These are phyloP conservation scores for Argya squamiceps DNA, from an alignment of 2,797 vertebrate species.

Conservation along the genomic window DNA sequence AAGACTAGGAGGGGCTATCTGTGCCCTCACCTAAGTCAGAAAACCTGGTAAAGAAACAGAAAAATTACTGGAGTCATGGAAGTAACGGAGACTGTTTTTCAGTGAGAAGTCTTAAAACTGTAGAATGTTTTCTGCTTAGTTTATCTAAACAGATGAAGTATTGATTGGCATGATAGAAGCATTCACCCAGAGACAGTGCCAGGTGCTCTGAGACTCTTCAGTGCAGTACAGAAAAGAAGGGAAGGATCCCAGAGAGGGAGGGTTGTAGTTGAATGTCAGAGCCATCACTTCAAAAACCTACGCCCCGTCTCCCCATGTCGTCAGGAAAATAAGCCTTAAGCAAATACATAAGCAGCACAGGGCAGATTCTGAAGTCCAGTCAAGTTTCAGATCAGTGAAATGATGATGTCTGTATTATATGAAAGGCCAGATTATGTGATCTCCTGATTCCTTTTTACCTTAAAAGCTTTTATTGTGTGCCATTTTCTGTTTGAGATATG, in stretches of 20 bases:
- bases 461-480: background rate
- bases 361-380: background rate
- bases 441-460: background rate
- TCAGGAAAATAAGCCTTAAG: background rate
- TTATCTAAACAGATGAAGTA: background rate
- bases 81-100: background rate
- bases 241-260: background rate
- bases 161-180: background rate
- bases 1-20: background rate
- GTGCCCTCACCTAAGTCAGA: background rate
- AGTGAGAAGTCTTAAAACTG: background rate
- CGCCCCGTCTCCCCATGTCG: accelerated
- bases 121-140: background rate
- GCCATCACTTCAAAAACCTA: background rate
- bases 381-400: background rate
- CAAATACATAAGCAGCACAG: background rate
- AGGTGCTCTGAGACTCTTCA: background rate
- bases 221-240: background rate
- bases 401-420: background rate
- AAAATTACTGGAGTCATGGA: background rate
- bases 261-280: background rate
- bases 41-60: background rate
- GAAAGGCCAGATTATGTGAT: background rate
- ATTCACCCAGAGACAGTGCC: background rate
- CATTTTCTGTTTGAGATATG: background rate